Conservation (phyloP, 92 coral and sea anemone species). For the Metridium senile region DNA sequence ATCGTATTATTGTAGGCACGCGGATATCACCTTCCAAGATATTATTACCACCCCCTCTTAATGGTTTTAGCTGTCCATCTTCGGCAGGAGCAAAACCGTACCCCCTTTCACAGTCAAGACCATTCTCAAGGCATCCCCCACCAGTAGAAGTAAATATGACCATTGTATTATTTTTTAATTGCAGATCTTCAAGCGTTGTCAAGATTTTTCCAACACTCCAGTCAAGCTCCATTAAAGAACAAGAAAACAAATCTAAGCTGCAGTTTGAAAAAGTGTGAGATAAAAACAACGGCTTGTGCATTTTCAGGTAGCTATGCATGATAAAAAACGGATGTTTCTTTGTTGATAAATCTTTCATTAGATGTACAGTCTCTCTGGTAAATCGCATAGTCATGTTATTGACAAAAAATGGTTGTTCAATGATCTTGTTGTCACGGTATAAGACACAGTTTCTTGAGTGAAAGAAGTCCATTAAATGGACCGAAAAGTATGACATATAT, state of each 20-base stretch:
- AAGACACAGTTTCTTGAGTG: constrained; percentile 79
- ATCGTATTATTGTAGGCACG: constrained; percentile 76
- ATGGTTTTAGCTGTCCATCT: not conserved
- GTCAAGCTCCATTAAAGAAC: constrained; percentile 78
- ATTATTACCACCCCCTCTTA: constrained; percentile 40
- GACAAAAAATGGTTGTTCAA: constrained; percentile 78
- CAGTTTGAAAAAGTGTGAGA: constrained; percentile 59
- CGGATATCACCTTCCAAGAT: constrained; percentile 76
- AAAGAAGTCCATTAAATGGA: constrained; percentile 50
- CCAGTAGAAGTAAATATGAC: constrained; percentile 76
- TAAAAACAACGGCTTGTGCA: constrained; percentile 67
- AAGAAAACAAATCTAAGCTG: constrained; percentile 36
- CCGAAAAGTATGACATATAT: constrained; percentile 23
- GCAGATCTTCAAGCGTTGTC: constrained; percentile 34
- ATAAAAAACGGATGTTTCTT: constrained; percentile 70
- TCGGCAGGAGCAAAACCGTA: not conserved
- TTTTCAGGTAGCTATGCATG: constrained; percentile 67
- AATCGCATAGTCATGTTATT: constrained; percentile 83
- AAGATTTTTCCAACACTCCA: constrained; percentile 92
- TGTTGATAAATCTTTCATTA: constrained; percentile 46
- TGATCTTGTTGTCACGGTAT: constrained; percentile 59
- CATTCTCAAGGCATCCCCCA: constrained; percentile 44
- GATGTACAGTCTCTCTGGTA: constrained; percentile 77
- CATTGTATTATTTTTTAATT: constrained; percentile 59
- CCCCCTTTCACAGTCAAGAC: constrained; percentile 4